Evolutionary conservation across 2,888 invertebrate genomes (phyloP).

Genomic region (Harpalus rubripes): DNA sequence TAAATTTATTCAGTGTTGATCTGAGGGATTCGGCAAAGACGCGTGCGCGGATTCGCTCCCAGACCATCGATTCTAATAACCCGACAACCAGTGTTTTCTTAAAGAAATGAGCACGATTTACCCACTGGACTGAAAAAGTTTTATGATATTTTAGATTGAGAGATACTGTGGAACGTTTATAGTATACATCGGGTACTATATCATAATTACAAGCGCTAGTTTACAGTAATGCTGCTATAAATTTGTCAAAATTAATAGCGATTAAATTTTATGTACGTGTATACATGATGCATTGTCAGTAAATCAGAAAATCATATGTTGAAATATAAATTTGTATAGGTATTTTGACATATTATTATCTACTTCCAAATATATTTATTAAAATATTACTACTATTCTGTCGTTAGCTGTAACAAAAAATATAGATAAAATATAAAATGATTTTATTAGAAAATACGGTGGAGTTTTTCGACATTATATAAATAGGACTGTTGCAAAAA

Average conservation of each 20-base stretch:
- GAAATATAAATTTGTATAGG: too few species aligned
- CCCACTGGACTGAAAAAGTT: not conserved
- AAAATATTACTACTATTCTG: too few species aligned
- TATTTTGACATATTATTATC: too few species aligned
- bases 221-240: not conserved
- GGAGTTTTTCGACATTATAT: too few species aligned
- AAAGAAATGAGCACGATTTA: not conserved
- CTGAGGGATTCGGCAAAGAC: slow-evolving; percentile 59
- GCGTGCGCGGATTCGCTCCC: slow-evolving; percentile 3
- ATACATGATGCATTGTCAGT: too few species aligned
- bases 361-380: too few species aligned
- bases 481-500: too few species aligned
- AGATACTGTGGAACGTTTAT: not conserved
- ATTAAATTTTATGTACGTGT: not conserved
- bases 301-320: too few species aligned
- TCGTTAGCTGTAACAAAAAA: too few species aligned
- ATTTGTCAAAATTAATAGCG: not conserved
- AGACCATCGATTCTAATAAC: slow-evolving; percentile 18
- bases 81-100: not conserved
- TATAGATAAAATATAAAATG: too few species aligned
- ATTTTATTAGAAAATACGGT: too few species aligned
- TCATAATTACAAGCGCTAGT: not conserved
- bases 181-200: not conserved
- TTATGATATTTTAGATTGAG: not conserved
- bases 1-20: slow-evolving; percentile 67